Evolutionary conservation across 1,140 invertebrate species (phyloP), one percentile per base, ranked within the genome.

Genomic region (Aphidius gifuensis): DNA sequence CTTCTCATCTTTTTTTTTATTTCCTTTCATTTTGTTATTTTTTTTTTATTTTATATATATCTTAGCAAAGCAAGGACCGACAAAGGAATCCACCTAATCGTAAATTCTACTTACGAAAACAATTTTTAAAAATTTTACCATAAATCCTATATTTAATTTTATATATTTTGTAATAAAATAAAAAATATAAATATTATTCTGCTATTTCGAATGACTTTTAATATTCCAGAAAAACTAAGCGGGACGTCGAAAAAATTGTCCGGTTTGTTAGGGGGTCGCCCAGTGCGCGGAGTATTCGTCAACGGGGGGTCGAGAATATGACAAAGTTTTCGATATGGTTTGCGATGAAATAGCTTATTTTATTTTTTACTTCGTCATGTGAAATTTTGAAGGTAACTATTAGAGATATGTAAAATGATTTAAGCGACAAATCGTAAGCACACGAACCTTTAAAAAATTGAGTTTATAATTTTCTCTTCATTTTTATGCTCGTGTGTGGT

Each of bases 251-350:
- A 42, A 40, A n/a, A 54, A 46, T 53, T 8, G 42, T 45, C 23
- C 23, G 43, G 44, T 42, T 42, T 11, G 42, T 53, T 51, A 4
- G 9, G 42, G 32, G 51, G 53, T 9, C 45, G 53, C 40, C 53
- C 53, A 40, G 50, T 43, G 53, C 16, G 16, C 16, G 16, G 16
- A 55, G 39, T 44, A 11, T 55, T 40, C 56, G 61, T 58, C 61
- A 53, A 63, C 56, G 56, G 61, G 61, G 61, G 61, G 61, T 63
- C 61, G 56, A 58, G 56, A 56, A 63, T 55, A 63, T 58, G 47
- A 63, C 61, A 43, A 63, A 48, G 42, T 32, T 62, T 44, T 44
- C 46, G 32, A 54, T 47, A 38, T 44, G 51, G 32, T 23, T 53
- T 53, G 43, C 23, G 40, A 48, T 38, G 46, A 56, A 56, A 54